These are phyloP conservation scores for Polymixis flavicincta DNA, from an alignment of 2,888 invertebrate genomes.

Conservation along the genomic window DNA sequence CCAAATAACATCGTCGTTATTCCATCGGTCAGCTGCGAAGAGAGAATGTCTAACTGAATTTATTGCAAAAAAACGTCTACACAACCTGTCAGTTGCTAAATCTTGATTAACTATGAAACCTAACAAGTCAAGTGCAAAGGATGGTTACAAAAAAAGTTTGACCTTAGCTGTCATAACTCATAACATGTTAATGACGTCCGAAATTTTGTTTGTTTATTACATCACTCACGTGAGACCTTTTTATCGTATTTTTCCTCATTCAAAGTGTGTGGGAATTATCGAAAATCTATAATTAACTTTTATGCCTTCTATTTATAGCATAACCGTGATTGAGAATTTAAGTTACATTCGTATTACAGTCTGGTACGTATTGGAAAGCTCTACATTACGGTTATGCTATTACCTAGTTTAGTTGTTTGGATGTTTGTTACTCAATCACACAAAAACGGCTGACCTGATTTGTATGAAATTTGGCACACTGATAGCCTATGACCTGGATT, in stretches of 20 bases:
- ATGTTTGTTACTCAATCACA: too few species aligned
- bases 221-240: background rate
- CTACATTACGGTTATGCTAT: too few species aligned
- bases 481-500: too few species aligned
- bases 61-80: too few species aligned
- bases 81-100: background rate
- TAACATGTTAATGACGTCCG: background rate
- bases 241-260: background rate
- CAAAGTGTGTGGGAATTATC: background rate
- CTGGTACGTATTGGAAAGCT: too few species aligned
- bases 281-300: background rate
- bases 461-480: too few species aligned
- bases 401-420: too few species aligned
- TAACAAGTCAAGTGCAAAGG: background rate
- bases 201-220: slow-evolving; percentile 13
- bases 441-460: too few species aligned
- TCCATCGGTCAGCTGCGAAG: too few species aligned
- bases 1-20: too few species aligned
- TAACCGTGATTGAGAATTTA: too few species aligned
- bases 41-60: too few species aligned
- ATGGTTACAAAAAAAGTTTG: background rate
- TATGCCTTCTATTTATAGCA: slow-evolving; percentile 11
- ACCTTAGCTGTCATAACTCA: background rate
- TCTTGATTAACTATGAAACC: slow-evolving; percentile 1
- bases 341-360: background rate